These are phyloP conservation scores for Oplegnathus fasciatus DNA, from an alignment of 2,113 vertebrate species.

Conservation along the genomic window DNA sequence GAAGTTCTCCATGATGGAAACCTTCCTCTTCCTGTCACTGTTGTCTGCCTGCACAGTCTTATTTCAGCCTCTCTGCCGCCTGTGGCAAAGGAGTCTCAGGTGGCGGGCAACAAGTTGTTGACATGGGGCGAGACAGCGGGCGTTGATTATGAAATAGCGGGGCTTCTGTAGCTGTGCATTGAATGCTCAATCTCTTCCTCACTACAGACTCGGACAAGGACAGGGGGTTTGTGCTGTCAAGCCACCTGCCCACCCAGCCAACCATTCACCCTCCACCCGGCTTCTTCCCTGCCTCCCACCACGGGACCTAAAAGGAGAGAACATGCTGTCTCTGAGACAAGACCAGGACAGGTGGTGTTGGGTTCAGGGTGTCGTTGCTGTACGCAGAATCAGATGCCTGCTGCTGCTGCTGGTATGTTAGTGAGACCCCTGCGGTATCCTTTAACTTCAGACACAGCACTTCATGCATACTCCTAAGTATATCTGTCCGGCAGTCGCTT, in stretches of 20 bases:
- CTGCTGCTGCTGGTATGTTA: slow-evolving; percentile 58
- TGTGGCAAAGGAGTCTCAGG: slow-evolving; percentile 36
- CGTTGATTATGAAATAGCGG: slow-evolving; percentile 43
- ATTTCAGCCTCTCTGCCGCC: slow-evolving; percentile 54
- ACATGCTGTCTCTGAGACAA: slow-evolving; percentile 85
- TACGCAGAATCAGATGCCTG: slow-evolving; percentile 77
- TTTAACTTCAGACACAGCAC: slow-evolving; percentile 78
- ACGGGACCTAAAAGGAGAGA: slow-evolving; percentile 89
- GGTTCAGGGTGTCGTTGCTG: slow-evolving; percentile 74
- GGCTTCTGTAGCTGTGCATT: slow-evolving; percentile 33
- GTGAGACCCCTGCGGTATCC: slow-evolving; percentile 68
- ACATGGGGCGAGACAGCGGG: slow-evolving; percentile 42
- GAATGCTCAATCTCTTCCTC: slow-evolving; percentile 49
- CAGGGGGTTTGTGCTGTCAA: slow-evolving; percentile 42
- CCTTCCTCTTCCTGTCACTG: slow-evolving; percentile 31
- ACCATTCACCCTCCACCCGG: slow-evolving; percentile 65
- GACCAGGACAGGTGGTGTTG: slow-evolving; percentile 87
- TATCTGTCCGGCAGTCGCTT: slow-evolving; percentile 23
- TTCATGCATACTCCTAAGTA: slow-evolving; percentile 54
- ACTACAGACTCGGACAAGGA: slow-evolving; percentile 29
- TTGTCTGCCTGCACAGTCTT: slow-evolving; percentile 33
- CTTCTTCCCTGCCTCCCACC: slow-evolving; percentile 60
- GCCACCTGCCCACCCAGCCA: slow-evolving; percentile 53
- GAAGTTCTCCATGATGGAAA: slow-evolving; percentile 85
- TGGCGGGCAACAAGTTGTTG: slow-evolving; percentile 42